These are phyloP conservation scores for Scomber colias DNA, from an alignment of 2,113 vertebrate species.

Conservation along the genomic window DNA sequence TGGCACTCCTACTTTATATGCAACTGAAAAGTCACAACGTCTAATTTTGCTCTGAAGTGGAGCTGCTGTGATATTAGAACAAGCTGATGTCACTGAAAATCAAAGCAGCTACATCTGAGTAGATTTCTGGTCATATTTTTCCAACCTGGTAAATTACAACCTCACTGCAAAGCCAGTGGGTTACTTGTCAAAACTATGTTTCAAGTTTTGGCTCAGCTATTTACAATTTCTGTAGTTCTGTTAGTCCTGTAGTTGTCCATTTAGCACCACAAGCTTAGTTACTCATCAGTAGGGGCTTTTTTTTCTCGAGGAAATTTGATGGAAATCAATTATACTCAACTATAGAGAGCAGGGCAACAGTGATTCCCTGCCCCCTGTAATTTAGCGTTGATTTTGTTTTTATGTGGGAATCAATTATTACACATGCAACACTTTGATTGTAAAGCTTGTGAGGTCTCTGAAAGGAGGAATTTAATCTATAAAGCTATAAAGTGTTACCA, in stretches of 20 bases:
- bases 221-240: background rate
- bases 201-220: background rate
- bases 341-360: background rate
- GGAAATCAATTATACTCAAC: background rate
- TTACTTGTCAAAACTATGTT: background rate
- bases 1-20: too few species aligned
- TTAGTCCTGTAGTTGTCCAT: too few species aligned
- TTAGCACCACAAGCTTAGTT: background rate
- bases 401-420: constrained; percentile 49
- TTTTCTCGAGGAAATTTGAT: background rate
- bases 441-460: constrained; percentile 37
- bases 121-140: background rate
- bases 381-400: constrained; percentile 37
- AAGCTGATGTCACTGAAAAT: background rate
- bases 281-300: background rate
- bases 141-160: background rate
- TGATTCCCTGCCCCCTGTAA: constrained; percentile 19
- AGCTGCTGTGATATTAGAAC: too few species aligned
- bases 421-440: constrained; percentile 41
- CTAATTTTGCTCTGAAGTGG: background rate
- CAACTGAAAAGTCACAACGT: background rate
- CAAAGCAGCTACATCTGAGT: background rate
- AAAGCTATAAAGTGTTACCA: constrained; percentile 55
- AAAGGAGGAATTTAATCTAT: constrained; percentile 36
- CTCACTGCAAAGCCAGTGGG: background rate